Evolutionary conservation across 2,888 invertebrate genomes (phyloP).

Genomic region (Nemotelus nigrinus): DNA sequence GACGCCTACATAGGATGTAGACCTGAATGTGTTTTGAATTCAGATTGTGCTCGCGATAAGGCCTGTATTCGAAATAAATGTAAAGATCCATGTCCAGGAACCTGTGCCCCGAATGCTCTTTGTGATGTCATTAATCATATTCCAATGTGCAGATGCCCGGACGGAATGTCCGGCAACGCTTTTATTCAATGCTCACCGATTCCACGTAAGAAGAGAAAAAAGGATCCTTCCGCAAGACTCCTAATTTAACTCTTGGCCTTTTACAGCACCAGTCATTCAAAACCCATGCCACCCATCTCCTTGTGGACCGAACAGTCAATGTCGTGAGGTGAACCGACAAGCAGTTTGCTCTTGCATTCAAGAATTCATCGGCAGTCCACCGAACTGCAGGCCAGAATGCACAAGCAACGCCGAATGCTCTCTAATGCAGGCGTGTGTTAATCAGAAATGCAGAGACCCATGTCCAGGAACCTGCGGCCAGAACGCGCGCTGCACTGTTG

Average conservation of each 20-base stretch:
- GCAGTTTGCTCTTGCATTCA: slow-evolving; percentile 78
- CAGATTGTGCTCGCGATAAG: slow-evolving; percentile 71
- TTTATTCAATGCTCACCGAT: slow-evolving; percentile 68
- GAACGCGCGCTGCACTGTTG: slow-evolving; percentile 76
- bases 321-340: slow-evolving; percentile 61
- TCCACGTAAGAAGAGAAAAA: slow-evolving; percentile 29
- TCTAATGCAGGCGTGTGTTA: slow-evolving; percentile 75
- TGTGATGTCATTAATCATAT: slow-evolving; percentile 78
- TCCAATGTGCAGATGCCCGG: slow-evolving; percentile 75
- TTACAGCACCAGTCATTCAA: slow-evolving; percentile 47
- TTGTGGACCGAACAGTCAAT: slow-evolving; percentile 80
- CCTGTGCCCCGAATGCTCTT: slow-evolving; percentile 75
- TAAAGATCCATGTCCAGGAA: slow-evolving; percentile 77
- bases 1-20: slow-evolving; percentile 75
- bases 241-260: neutral
- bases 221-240: neutral
- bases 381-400: slow-evolving; percentile 80
- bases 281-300: slow-evolving; percentile 70
- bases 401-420: slow-evolving; percentile 78
- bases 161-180: slow-evolving; percentile 73
- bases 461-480: slow-evolving; percentile 80
- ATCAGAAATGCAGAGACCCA: slow-evolving; percentile 81
- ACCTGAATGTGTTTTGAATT: slow-evolving; percentile 80
- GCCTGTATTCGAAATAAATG: slow-evolving; percentile 78
- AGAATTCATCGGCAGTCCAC: slow-evolving; percentile 75